These are phyloP conservation scores for Cuniculus paca DNA, from an alignment of 2,797 vertebrate genomes.

Conservation along the genomic window DNA sequence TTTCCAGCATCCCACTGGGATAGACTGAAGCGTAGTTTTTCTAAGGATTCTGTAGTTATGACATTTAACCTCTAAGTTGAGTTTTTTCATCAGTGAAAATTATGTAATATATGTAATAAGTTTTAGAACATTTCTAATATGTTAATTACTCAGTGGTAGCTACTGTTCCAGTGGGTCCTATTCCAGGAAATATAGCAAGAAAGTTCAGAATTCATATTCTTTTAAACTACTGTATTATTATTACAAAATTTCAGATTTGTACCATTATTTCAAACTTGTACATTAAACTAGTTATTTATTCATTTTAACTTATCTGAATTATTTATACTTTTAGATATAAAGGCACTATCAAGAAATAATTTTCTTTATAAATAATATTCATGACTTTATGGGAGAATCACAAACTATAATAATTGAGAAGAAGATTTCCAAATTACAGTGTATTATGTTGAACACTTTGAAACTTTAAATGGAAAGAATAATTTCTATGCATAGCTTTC, in stretches of 20 bases:
- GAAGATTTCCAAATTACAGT: constrained; percentile 65
- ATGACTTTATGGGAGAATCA: constrained; percentile 6
- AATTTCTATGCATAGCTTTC: constrained; percentile 60
- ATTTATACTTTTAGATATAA: background rate
- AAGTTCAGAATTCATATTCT: background rate
- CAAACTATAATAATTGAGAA: constrained; percentile 36
- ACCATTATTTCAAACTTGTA: constrained; percentile 3
- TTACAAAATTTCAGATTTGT: background rate
- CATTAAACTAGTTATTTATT: background rate
- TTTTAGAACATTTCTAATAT: background rate
- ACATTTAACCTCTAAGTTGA: background rate
- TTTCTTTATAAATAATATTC: constrained; percentile 50
- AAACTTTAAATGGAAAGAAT: constrained; percentile 64
- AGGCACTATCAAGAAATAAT: background rate
- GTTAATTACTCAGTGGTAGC: background rate
- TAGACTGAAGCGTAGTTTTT: background rate
- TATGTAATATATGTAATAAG: background rate
- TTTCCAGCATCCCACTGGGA: background rate
- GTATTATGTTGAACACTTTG: constrained; percentile 41
- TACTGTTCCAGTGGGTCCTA: background rate
- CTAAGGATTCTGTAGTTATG: background rate
- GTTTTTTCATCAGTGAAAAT: background rate
- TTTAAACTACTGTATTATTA: background rate
- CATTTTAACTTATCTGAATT: background rate
- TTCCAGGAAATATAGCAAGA: background rate